A percentile compares a stretch with the other conserved stretches of the same genome.
Evolutionary conservation across 2,797 vertebrate species (phyloP).

Genomic region (Denticeps clupeoides): DNA sequence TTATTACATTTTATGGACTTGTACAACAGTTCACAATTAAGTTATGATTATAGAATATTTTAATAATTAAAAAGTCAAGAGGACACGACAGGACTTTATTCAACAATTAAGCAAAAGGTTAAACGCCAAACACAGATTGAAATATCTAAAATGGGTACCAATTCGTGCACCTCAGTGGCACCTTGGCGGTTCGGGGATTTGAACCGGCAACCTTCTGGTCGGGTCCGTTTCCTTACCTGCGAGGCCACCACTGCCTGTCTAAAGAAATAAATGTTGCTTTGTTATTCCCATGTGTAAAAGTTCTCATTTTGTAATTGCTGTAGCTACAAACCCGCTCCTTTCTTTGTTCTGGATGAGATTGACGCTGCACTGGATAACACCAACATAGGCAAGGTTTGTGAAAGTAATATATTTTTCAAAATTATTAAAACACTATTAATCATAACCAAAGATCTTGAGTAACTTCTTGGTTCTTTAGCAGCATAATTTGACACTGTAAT

Average conservation of each 20-base stretch:
- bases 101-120: too few relatives aligned
- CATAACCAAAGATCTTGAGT: not conserved
- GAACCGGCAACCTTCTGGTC: too few relatives aligned
- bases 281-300: not conserved
- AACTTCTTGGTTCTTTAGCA: not conserved
- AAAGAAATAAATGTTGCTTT: not conserved
- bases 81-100: not conserved
- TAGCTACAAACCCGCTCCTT: conserved; percentile 82
- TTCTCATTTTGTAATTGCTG: not conserved
- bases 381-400: conserved; percentile 77
- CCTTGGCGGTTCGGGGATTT: too few relatives aligned
- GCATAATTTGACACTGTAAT: not conserved
- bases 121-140: too few relatives aligned
- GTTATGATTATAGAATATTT: too few relatives aligned
- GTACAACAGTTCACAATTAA: too few relatives aligned
- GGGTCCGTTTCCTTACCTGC: too few relatives aligned
- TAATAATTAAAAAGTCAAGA: too few relatives aligned
- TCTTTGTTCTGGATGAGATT: conserved; percentile 86
- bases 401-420: not conserved
- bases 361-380: conserved; percentile 84
- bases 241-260: not conserved
- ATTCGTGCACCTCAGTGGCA: too few relatives aligned
- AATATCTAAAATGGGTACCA: too few relatives aligned
- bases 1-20: too few relatives aligned
- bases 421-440: too few relatives aligned